These are phyloP conservation scores for Archocentrus centrarchus DNA, from an alignment of 2,113 vertebrate genomes.

Conservation along the genomic window DNA sequence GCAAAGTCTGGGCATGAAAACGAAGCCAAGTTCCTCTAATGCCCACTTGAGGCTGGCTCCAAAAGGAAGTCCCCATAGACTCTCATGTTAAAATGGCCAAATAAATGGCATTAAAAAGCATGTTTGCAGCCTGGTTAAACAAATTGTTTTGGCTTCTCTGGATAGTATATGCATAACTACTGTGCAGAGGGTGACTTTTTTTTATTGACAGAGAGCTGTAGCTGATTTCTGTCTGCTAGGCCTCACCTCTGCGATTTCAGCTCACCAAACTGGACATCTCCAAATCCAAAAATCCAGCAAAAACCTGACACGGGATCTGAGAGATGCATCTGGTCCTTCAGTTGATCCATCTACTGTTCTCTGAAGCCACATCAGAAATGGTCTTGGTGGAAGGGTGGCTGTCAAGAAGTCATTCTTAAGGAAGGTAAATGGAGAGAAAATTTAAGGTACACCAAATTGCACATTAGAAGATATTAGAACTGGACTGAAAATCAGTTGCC, in stretches of 20 bases:
- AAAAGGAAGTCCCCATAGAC: background rate
- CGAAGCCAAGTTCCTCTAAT: background rate
- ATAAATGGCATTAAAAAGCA: background rate
- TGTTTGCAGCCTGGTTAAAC: constrained; percentile 1
- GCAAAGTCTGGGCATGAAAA: background rate
- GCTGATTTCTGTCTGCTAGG: background rate
- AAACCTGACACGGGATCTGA: no score
- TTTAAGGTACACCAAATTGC: background rate
- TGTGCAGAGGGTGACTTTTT: background rate
- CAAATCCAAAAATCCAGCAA: no score
- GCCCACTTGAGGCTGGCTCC: background rate
- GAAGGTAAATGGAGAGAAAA: background rate
- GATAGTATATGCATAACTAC: background rate
- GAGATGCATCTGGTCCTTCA: no score
- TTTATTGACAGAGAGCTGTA: background rate
- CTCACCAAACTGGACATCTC: background rate
- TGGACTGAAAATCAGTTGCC: no score
- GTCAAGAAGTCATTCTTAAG: background rate
- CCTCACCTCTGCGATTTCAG: background rate
- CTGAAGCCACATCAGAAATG: no score
- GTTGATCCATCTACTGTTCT: no score
- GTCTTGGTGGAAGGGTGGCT: background rate
- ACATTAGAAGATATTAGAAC: background rate
- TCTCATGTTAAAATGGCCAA: background rate
- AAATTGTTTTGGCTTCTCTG: background rate